A percentile compares a stretch with the other conserved stretches of the same genome.
phyloP scores from a whole-genome alignment of 2,113 vertebrate species.

The Ophthalmolycus amberensis region DNA sequence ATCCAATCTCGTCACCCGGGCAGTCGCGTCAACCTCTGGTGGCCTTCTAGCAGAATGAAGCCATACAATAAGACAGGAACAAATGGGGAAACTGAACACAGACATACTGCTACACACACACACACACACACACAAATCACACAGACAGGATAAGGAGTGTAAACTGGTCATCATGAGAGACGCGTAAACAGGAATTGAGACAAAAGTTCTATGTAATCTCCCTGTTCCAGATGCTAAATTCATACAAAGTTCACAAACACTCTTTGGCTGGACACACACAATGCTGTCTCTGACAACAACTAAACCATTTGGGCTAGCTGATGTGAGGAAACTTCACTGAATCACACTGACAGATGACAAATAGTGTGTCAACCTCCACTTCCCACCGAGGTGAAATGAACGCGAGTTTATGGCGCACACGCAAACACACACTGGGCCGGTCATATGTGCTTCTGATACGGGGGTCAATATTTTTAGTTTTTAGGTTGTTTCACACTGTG shows the following conservation, averaged over 20 bases:
- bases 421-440: background rate
- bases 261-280: slow-evolving; percentile 12
- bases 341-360: slow-evolving; percentile 7
- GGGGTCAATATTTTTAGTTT: background rate
- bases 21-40: slow-evolving; percentile 10
- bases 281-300: slow-evolving; percentile 8
- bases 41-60: slow-evolving; percentile 38
- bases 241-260: slow-evolving; percentile 42
- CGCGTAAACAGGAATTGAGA: slow-evolving; percentile 79
- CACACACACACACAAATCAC: slow-evolving; percentile 23
- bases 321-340: slow-evolving; percentile 18
- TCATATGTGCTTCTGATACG: background rate
- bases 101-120: background rate
- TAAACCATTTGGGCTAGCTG: background rate
- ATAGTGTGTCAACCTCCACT: background rate
- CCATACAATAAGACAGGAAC: slow-evolving; percentile 28
- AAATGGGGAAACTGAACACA: slow-evolving; percentile 18
- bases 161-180: slow-evolving; percentile 52
- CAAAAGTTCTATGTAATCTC: slow-evolving; percentile 79
- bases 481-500: background rate
- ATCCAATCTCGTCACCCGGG: slow-evolving; percentile 35
- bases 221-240: slow-evolving; percentile 68
- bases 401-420: background rate
- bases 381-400: background rate
- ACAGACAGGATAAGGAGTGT: slow-evolving; percentile 63